These are phyloP conservation scores for Odontesthes bonariensis DNA, from an alignment of 2,113 vertebrate species.

Conservation along the genomic window DNA sequence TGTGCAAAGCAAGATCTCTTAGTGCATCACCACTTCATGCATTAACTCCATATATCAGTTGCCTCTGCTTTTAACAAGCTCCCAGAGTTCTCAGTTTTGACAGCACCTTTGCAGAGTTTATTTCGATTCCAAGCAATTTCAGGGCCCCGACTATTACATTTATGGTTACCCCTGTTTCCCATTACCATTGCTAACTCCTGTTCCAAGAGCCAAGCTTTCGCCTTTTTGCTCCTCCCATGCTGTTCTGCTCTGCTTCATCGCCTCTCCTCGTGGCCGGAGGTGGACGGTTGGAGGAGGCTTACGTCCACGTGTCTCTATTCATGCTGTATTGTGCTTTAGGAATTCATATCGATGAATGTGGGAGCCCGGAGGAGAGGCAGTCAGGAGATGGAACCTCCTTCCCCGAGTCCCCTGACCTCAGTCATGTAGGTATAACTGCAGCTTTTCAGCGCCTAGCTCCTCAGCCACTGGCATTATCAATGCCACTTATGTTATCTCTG, in stretches of 20 bases:
- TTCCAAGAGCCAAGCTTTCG: conserved; percentile 34
- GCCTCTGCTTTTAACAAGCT: conserved; percentile 19
- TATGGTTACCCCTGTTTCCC: conserved; percentile 29
- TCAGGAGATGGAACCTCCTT: conserved; percentile 97
- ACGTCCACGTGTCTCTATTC: conserved; percentile 55
- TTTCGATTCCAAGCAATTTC: conserved; percentile 18
- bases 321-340: conserved; percentile 82
- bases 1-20: neutral
- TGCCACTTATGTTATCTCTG: conserved; percentile 48
- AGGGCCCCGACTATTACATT: conserved; percentile 29
- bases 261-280: conserved; percentile 33
- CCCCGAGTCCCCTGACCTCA: conserved; percentile 95
- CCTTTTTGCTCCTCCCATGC: conserved; percentile 17
- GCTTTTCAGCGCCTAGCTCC: conserved; percentile 48
- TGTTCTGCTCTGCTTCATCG: conserved; percentile 57
- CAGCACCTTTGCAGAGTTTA: conserved; percentile 7
- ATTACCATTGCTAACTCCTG: conserved; percentile 38
- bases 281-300: conserved; percentile 49
- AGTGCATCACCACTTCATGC: conserved; percentile 10
- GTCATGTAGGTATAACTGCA: conserved; percentile 88
- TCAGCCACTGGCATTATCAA: conserved; percentile 40
- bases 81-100: neutral
- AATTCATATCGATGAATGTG: conserved; percentile 86
- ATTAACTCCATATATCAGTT: conserved; percentile 41
- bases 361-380: conserved; percentile 93